Percentiles rank a stretch among this genome's conserved stretches.
phyloP scores from a whole-genome alignment of 2,797 vertebrate genomes.

The Cossypha caffra region DNA sequence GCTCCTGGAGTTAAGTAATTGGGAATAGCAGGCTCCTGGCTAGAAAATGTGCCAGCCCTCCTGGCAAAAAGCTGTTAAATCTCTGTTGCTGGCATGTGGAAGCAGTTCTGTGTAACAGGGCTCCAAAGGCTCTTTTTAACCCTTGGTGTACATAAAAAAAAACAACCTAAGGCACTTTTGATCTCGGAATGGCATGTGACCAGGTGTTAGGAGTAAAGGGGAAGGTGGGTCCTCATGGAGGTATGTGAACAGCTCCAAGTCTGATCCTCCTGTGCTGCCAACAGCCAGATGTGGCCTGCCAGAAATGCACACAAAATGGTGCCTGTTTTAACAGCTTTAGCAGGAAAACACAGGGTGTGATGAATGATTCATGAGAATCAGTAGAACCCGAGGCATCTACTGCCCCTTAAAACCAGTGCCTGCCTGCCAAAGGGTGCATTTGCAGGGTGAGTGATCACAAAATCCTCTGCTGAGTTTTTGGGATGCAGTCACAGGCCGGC shows the following conservation, averaged over 20 bases:
- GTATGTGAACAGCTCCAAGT: neutral
- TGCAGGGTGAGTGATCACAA: neutral
- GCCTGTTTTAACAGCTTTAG: conserved; percentile 30
- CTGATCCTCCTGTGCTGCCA: neutral
- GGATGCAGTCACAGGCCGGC: neutral
- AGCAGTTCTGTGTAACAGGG: neutral
- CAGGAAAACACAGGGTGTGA: neutral
- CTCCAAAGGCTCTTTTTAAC: conserved; percentile 24
- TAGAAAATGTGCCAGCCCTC: conserved; percentile 45
- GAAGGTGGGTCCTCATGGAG: neutral
- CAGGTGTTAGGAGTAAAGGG: neutral
- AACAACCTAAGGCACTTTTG: neutral
- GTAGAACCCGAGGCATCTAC: neutral
- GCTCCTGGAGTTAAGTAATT: conserved; percentile 40
- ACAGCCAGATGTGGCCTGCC: neutral
- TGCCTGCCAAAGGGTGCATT: neutral
- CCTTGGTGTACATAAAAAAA: neutral
- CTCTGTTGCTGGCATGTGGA: conserved; percentile 2
- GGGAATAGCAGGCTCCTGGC: conserved; percentile 45
- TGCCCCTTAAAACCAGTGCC: neutral
- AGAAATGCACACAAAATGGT: neutral
- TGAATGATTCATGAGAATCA: neutral
- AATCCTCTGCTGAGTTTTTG: neutral
- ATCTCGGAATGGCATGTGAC: neutral
- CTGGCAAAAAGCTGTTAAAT: conserved; percentile 42